Evolutionary conservation across 2,888 invertebrate genomes (phyloP), one percentile per base, ranked within the genome.

Genomic region (Agrilus cyanescens): DNA sequence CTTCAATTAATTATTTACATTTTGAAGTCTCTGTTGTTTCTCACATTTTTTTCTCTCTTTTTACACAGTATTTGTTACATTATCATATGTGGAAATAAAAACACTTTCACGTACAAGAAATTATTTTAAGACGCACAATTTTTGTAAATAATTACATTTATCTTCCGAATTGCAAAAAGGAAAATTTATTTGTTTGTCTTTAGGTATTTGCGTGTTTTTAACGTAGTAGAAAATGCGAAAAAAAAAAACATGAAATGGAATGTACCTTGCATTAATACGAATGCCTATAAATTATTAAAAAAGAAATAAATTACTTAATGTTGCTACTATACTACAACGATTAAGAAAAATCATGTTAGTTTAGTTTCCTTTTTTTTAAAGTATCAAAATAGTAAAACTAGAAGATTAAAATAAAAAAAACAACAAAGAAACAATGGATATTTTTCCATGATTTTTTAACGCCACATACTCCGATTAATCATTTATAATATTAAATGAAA

Each of bases 361-460:
- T 38, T n/a, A n/a, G n/a, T n/a, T n/a, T n/a, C n/a, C n/a, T n/a
- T n/a, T 44, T 48, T 50, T 54, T 48, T 46, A 46, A 49, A 51
- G 58, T 58, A 59, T 58, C 57, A 56, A 58, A 59, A 57, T 50
- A 55, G 52, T 50, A 53, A 43, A 50, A 53, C 52, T 50, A 52
- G 53, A 52, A 47, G 30, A 38, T 38, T 30, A 37, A 47, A 39
- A 48, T 34, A 45, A 48, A 45, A 40, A 29, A 37, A 32, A 45
- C 40, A 46, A 44, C 44, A 37, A 46, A 44, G 20, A 32, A 35
- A 44, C 37, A 44, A 45, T 33, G 38, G 38, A 38, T 41, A 49
- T 45, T 49, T 50, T 46, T 36, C 47, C 47, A 48, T 45, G 37
- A 37, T 37, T 42, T 37, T 37, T 35, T 35, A 20, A 20, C 20